Evolutionary conservation across 2,888 invertebrate species (phyloP), one percentile per base, ranked within the genome.

Genomic region (Psylliodes chrysocephalus): DNA sequence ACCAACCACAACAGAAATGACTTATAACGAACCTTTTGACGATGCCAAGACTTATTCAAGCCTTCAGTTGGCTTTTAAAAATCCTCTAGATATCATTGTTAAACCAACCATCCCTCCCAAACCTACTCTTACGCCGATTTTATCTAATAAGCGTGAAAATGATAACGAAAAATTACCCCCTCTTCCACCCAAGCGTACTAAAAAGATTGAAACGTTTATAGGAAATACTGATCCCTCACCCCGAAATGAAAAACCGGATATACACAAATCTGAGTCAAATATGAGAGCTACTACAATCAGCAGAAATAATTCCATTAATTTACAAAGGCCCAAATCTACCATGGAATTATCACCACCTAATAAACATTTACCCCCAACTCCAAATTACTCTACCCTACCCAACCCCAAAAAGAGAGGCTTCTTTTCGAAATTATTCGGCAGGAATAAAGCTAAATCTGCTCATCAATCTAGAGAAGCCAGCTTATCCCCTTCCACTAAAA

Each of bases 41-140:
- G 94, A 94, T 74, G 87, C 90, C 28, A 90, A 91, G 63, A 93
- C 93, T 0, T 94, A 94, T 76, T 91, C 92, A 0, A 94, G 94
- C 77, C 82, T 94, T 55, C 94, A 94, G 77, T 85, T 92, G 77
- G 94, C 94, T 0, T 94, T 94, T 83, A 92, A 90, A 80, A 93
- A 94, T 81, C 94, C 94, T 0, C 83, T 93, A 1, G 84, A 86
- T 18, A 86, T 91, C 63, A 54, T 53, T n/a, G 49, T 40, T 28
- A 38, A 55, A n/a, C 68, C 67, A 4, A 63, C 61, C 17, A 82
- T 83, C 1, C 82, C 83, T 0, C 81, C 82, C 40, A 81, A 84
- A 67, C 84, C 84, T 2, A 87, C n/a, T 84, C 85, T 77, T 82
- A 84, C 74, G 78, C 18, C 18, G 10, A 14, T 35, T 25, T 17